Evolutionary conservation across 2,888 invertebrate species (phyloP), one percentile per base, ranked within the genome.

Genomic region (Amphipoea oculea): DNA sequence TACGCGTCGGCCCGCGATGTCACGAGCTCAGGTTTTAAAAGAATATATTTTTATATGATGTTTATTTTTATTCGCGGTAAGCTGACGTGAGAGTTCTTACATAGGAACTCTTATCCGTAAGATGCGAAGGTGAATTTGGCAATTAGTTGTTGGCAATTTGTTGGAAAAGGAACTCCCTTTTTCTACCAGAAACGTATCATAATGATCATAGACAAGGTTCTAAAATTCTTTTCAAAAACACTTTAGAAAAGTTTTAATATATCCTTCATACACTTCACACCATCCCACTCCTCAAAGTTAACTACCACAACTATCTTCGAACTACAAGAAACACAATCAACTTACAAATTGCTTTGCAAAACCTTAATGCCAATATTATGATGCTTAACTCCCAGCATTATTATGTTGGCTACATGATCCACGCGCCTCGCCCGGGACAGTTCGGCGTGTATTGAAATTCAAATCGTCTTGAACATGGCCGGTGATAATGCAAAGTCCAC

Each of bases 361-460:
- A 78, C 75, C 83, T 51, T 79, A 79, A 86, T 79, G 69, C 66
- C 74, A 79, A 85, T 85, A 86, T 86, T 85, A 85, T 83, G 85
- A 86, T 76, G 83, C 74, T 77, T 83, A 86, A 82, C 85, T 76
- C 75, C 42, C 72, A 75, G 68, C 62, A 73, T 80, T 85, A 81
- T 85, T 78, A 85, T 72, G 82, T 82, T 71, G 78, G 70, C 85
- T 75, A 85, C 79, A 79, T 78, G 87, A 82, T 85, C 87, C 82
- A 67, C 71, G 79, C 82, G 66, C 79, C 70, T 76, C 70, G 66
- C 67, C 63, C 66, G 82, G 82, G 73, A 79, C 82, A 80, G 82
- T 80, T 88, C 75, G 83, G 78, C 81, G 86, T 88, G 90, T 90
- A 93, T 93, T 93, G 93, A 93, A 92, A 93, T 93, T 93, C 93